Base-by-base conservation (phyloP, 2,113 vertebrate species). In the Bubo bubo region DNA sequence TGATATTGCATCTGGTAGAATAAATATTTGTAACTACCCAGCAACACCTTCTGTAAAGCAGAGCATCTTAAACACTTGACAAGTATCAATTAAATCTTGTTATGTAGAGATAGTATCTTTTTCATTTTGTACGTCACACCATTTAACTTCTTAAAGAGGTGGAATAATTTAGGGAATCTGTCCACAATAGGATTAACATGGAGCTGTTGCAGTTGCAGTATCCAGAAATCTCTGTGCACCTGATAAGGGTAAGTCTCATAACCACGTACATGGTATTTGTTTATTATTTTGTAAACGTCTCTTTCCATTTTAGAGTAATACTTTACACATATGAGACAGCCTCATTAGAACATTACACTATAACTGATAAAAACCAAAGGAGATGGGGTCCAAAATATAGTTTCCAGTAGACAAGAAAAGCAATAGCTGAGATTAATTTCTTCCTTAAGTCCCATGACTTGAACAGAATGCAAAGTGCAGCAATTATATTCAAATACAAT, bases 401-500 rank as follows among this genome's bases (percentile, higher is more conserved):
- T 17, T 87, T 93, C 86, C 58, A 84, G 47, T 22, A 93, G 45
- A 64, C 49, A 86, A 84, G 39, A 35, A 86, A 34, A 89, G 45
- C 26, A 60, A 47, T 8, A 81, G 80, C 53, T 63, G 41, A 66
- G 73, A 93, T 60, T 28, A 80, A 95, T 91, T 73, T 79, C 28
- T 87, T 72, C 55, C 39, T 49, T 47, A 68, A 91, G 73, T 47
- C 81, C 89, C 81, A 74, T 52, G 83, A 96, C 84, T 74, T 63
- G 56, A 94, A 52, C 41, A 97, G 92, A 97, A 93, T 66, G 86
- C 96, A 96, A 82, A 98, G 77, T 75, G 90, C 75, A 96, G 96
- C 95, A 95, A 97, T 95, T 96, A 96, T 35, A 85, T 84, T 97
- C 84, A 94, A 90, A 87, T 12, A 71, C 8, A 4, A 87, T 60